phyloP scores from a whole-genome alignment of 2,888 invertebrate species.

The Geophilus truncorum region DNA sequence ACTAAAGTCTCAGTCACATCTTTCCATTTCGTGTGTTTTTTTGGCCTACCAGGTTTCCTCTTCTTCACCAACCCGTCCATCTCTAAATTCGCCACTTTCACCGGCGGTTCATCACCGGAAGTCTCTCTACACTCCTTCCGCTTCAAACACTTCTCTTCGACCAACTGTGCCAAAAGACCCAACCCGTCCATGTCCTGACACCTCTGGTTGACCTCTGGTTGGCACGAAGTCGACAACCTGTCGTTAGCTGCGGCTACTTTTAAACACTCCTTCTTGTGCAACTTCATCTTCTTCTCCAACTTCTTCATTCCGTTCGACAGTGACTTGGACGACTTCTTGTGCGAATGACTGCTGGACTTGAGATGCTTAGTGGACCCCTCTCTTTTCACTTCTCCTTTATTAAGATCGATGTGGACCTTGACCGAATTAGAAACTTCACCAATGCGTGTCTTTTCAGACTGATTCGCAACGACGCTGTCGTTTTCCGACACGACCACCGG shows the following conservation, averaged over 20 bases:
- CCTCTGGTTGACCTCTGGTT: background rate
- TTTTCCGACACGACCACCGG: background rate
- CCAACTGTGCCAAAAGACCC: constrained; percentile 36
- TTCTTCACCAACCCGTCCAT: constrained; percentile 54
- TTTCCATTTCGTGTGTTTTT: constrained; percentile 59
- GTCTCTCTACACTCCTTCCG: background rate
- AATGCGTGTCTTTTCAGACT: background rate
- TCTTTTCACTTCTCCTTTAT: background rate
- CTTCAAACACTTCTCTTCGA: constrained; percentile 23
- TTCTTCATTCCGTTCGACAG: background rate
- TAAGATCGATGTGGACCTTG: background rate
- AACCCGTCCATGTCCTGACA: constrained; percentile 27
- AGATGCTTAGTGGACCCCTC: background rate
- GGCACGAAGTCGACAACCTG: no score
- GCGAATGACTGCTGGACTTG: background rate
- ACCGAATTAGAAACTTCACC: background rate
- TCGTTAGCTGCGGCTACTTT: background rate
- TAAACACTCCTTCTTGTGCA: constrained; percentile 1
- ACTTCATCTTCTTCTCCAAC: constrained; percentile 22
- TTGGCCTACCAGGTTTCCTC: constrained; percentile 74
- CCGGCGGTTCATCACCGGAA: background rate
- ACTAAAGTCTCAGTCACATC: constrained; percentile 62
- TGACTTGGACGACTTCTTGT: background rate
- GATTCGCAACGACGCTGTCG: background rate
- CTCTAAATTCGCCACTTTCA: background rate